Percentiles rank a stretch among this genome's conserved stretches.
phyloP scores from a whole-genome alignment of 2,797 vertebrate genomes.

The Macropodus opercularis region DNA sequence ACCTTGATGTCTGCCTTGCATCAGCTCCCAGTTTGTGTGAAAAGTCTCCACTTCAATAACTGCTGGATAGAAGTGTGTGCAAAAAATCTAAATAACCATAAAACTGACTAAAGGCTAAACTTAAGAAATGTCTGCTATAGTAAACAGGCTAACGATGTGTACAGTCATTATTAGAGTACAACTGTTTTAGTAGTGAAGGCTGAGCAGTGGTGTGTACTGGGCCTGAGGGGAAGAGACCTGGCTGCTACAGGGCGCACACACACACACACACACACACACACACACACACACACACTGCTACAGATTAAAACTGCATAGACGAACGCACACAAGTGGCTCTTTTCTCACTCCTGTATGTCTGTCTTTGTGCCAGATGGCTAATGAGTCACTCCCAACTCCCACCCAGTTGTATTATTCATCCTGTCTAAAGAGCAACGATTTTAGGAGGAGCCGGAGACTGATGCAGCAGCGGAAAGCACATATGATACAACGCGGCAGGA shows the following conservation, averaged over 20 bases:
- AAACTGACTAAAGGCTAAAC: too few relatives aligned
- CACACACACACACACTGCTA: constrained; percentile 12
- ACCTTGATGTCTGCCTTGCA: not conserved
- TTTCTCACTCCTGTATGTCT: constrained; percentile 58
- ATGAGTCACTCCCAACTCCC: constrained; percentile 88
- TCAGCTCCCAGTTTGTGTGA: too few relatives aligned
- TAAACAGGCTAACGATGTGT: too few relatives aligned
- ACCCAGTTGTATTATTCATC: constrained; percentile 90
- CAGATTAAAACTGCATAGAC: constrained; percentile 28
- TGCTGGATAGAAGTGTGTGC: too few relatives aligned
- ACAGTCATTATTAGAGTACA: too few relatives aligned
- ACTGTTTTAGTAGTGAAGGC: too few relatives aligned
- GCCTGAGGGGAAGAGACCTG: too few relatives aligned
- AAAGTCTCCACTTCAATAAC: too few relatives aligned
- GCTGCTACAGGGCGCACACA: too few relatives aligned
- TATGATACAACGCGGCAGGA: constrained; percentile 7
- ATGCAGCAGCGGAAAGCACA: constrained; percentile 23
- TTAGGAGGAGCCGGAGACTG: constrained; percentile 59
- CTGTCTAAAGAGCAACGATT: constrained; percentile 84
- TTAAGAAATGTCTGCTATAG: not conserved
- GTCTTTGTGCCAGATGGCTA: constrained; percentile 84
- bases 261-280: constrained; percentile 17
- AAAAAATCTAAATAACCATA: too few relatives aligned
- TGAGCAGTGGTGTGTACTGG: too few relatives aligned
- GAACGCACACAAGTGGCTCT: constrained; percentile 26